phyloP scores from a whole-genome alignment of 2,888 invertebrate genomes.

The Ecliptopera silaceata region DNA sequence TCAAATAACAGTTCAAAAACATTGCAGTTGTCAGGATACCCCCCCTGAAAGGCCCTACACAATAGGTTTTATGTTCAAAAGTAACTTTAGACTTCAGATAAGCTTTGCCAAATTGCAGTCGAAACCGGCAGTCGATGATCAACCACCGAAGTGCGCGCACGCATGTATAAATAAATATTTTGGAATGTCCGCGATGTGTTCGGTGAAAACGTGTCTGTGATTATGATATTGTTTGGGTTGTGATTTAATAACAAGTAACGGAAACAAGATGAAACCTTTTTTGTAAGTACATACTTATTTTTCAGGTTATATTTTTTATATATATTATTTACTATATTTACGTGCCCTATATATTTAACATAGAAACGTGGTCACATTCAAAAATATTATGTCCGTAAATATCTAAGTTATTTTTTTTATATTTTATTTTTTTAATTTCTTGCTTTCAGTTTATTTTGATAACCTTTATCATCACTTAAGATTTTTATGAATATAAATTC shows the following conservation, averaged over 20 bases:
- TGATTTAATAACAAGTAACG: constrained; percentile 33
- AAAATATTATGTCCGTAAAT: too few species aligned
- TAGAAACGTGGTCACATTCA: too few species aligned
- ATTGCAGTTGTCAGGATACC: too few species aligned
- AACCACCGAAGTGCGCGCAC: constrained; percentile 34
- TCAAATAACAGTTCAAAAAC: too few species aligned
- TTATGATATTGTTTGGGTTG: constrained; percentile 36
- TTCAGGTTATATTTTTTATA: not conserved
- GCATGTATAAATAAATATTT: constrained; percentile 21
- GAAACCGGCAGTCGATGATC: constrained; percentile 27
- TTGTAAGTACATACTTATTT: constrained; percentile 36
- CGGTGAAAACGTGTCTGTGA: constrained; percentile 39
- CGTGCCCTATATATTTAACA: too few species aligned
- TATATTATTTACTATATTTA: too few species aligned
- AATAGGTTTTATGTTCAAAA: not conserved
- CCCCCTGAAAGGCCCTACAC: too few species aligned
- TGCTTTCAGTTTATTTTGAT: too few species aligned
- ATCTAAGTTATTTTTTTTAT: too few species aligned
- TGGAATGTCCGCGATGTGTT: constrained; percentile 30
- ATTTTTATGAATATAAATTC: too few species aligned
- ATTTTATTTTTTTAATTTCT: too few species aligned
- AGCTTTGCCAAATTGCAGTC: constrained; percentile 15
- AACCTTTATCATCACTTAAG: too few species aligned
- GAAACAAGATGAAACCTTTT: constrained; percentile 38
- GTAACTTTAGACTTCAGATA: constrained; percentile 8